Evolutionary conservation across 2,113 vertebrate genomes (phyloP), one percentile per base, ranked within the genome.

Genomic region (Tinamus guttatus): DNA sequence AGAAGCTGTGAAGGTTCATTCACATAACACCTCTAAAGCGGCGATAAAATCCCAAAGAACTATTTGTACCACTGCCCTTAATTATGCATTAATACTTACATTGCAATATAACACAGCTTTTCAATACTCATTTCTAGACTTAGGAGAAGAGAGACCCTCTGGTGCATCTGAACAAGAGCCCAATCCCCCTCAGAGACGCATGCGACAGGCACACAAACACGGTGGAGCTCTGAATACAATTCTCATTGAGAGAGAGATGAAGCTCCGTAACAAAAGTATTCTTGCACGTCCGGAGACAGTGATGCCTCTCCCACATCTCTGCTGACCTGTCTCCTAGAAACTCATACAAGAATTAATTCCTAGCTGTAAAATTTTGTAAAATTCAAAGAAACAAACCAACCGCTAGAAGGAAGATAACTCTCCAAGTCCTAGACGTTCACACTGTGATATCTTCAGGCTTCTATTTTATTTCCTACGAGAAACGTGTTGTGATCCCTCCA

Each of bases 121-220:
- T 22, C 47, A 60, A 4, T 3, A 52, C 41, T 71, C 34, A 36
- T 84, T 81, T 84, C 86, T 41, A 40, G 73, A 65, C 84, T 83
- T 62, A 64, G 77, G 65, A 95, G 62, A 94, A 84, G 76, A 95
- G 76, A 91, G 71, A 91, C 82, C 76, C 90, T 90, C 82, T 84
- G 85, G 82, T 8, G 18, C 20, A 17, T 90, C 14, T 34, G 67
- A 41, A 92, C 51, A 68, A 83, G 56, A 91, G 93, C 63, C 79
- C 87, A 70, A 8, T 84, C 81, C 75, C 85, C 89, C 93, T 89
- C 89, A 5, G 2, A 89, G 81, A 85, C 22, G 21, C 43, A 45
- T 36, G 41, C 17, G 63, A 67, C 41, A 3, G n/a, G 45, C 51
- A 38, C 3, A 63, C 0, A 28, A 89, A 82, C 1, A 0, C n/a